Evolutionary conservation across 2,113 vertebrate genomes (phyloP).

Genomic region (Patagioenas fasciata): DNA sequence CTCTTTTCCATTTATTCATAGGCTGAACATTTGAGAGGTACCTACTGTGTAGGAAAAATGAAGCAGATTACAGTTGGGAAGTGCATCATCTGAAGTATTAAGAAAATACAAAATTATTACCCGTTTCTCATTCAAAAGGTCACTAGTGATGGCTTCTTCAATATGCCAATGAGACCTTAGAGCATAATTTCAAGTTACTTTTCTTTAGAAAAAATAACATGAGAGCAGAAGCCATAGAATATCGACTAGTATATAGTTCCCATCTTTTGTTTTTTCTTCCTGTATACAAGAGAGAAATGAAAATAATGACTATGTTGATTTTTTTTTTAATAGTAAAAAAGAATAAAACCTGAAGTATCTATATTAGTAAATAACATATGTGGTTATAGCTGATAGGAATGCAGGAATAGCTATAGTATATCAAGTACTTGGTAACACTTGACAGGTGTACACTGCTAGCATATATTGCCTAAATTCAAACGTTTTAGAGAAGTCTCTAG

Average conservation of each 20-base stretch:
- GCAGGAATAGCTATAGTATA: background rate
- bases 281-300: background rate
- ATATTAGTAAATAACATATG: background rate
- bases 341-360: background rate
- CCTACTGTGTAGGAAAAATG: background rate
- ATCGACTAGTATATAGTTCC: background rate
- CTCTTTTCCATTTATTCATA: background rate
- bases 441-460: accelerated
- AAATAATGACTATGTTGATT: background rate
- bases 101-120: background rate
- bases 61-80: background rate
- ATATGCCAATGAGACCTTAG: background rate
- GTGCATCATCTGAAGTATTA: background rate
- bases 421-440: background rate
- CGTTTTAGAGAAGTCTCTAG: background rate
- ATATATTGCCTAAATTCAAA: background rate
- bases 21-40: background rate
- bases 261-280: background rate
- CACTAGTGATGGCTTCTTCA: background rate
- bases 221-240: background rate
- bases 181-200: background rate
- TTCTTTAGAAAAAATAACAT: background rate
- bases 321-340: background rate
- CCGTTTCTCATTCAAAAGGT: background rate
- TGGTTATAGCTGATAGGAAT: background rate